These are phyloP conservation scores for cat (Felis catus) DNA, from an alignment of 2,113 vertebrate genomes.

Conservation along the genomic window F.catus_Fca126_mat1.0 CM031427.1:34890001-34890500, in stretches of 20 bases:
- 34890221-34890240: conserved; percentile 26
- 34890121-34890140: background rate
- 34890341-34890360: background rate
- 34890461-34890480: conserved; percentile 78
- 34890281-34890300: conserved; percentile 9
- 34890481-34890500: conserved; percentile 75
- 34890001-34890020: background rate
- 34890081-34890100: conserved; percentile 16
- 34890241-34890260: background rate
- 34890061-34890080: background rate
- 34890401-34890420: conserved; percentile 52
- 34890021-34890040: background rate
- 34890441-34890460: conserved; percentile 74
- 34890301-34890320: background rate
- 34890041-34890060: background rate
- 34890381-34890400: background rate
- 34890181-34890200: background rate
- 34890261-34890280: background rate
- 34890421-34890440: conserved; percentile 52
- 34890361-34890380: background rate
- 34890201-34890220: conserved; percentile 3
- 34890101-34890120: background rate
- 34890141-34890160: conserved; percentile 29
- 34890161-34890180: conserved; percentile 20
- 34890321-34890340: background rate